These are phyloP conservation scores for Cichladusa arquata DNA, from an alignment of 2,113 vertebrate species.

Conservation along the genomic window DNA sequence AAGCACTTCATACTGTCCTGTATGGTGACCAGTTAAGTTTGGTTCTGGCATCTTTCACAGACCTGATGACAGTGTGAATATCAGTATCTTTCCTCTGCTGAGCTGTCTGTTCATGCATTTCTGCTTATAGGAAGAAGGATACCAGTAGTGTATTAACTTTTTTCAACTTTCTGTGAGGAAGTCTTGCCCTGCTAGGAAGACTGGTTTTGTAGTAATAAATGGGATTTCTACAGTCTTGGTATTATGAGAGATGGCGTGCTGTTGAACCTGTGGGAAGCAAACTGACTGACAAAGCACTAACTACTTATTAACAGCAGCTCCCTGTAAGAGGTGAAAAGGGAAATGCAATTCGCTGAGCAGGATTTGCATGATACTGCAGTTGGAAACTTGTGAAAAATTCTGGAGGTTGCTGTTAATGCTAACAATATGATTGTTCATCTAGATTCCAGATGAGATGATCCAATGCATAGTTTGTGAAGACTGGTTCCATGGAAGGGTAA, in stretches of 20 bases:
- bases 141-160: not conserved
- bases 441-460: conserved; percentile 96
- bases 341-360: not conserved
- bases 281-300: not conserved
- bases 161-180: not conserved
- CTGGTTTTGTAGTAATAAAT: not conserved
- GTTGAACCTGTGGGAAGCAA: not conserved
- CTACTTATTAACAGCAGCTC: not conserved
- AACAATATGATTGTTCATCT: not conserved
- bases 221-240: not conserved
- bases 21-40: not conserved
- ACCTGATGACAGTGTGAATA: not conserved
- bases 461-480: conserved; percentile 96
- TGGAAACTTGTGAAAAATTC: not conserved
- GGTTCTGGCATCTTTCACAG: not conserved
- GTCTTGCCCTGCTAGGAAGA: not conserved
- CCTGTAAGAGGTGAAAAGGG: not conserved
- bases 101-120: not conserved
- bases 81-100: not conserved
- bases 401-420: not conserved
- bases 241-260: not conserved
- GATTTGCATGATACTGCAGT: not conserved
- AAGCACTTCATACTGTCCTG: not conserved
- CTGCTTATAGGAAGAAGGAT: not conserved
- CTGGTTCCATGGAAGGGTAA: conserved; percentile 93